These are phyloP conservation scores for Ranitomeya imitator DNA, from an alignment of 2,113 vertebrate genomes.

Conservation along the genomic window DNA sequence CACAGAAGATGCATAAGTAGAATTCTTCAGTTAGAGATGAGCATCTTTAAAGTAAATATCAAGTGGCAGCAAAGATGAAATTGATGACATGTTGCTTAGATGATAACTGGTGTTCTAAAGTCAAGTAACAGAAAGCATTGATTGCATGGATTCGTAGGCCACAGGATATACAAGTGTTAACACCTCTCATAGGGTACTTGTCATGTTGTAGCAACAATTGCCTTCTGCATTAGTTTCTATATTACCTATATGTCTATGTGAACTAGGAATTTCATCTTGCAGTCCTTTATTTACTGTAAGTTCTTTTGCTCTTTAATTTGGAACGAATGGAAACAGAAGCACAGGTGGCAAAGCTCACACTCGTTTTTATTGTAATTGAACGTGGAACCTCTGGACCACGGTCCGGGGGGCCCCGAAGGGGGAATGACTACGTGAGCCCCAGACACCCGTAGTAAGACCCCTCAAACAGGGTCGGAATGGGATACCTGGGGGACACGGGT, in stretches of 20 bases:
- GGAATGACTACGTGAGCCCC: no score
- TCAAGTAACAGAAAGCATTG: slow-evolving; percentile 21
- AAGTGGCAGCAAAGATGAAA: slow-evolving; percentile 53
- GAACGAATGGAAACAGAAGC: no score
- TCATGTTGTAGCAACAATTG: slow-evolving; percentile 18
- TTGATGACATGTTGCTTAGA: slow-evolving; percentile 35
- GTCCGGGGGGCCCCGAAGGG: no score
- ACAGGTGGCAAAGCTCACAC: no score
- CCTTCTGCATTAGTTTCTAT: background rate
- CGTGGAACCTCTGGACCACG: no score
- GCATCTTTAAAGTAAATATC: slow-evolving; percentile 41
- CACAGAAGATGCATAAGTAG: slow-evolving; percentile 1
- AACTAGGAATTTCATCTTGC: background rate
- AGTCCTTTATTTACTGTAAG: background rate
- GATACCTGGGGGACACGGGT: no score
- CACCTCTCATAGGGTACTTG: slow-evolving; percentile 47
- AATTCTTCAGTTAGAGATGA: background rate
- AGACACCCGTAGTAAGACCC: no score
- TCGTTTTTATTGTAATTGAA: no score
- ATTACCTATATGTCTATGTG: background rate
- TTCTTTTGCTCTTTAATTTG: no score
- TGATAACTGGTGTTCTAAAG: slow-evolving; percentile 21
- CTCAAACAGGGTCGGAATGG: no score
- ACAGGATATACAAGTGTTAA: slow-evolving; percentile 28
- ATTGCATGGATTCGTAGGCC: background rate